Evolutionary conservation across 2,888 invertebrate species (phyloP), one percentile per base, ranked within the genome.

Genomic region (Rhyacophila evoluta): DNA sequence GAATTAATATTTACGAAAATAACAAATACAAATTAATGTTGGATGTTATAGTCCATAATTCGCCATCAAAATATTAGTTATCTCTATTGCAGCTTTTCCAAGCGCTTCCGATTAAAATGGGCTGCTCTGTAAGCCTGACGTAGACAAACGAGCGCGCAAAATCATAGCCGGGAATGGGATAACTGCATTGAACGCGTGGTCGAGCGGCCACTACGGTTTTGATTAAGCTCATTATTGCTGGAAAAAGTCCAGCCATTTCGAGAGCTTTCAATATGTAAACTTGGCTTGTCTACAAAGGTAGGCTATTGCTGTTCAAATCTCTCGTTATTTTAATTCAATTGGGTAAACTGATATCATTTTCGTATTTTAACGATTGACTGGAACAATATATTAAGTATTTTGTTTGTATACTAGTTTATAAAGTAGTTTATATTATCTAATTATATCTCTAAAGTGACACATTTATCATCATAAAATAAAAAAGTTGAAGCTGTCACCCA

Each of bases 211-310:
- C 27, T 15, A 6, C 19, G 68, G 38, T 74, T 74, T 77, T 74
- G 80, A 80, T 80, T 75, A 78, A 76, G 69, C 79, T 79, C 77
- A 77, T 77, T 79, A 79, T 55, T 25, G 19, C 76, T 73, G 71
- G 37, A 33, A 74, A 76, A 71, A 74, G 55, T 70, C 70, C 71
- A 70, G 67, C 28, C 12, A 69, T 37, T 72, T 78, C 68, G 38
- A 67, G 76, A 72, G 74, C 79, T 72, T 38, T 70, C 80, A 36
- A 73, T 71, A 68, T 74, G 80, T 75, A 75, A 69, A 67, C 72
- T 37, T 55, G 72, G 15, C 55, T 71, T 33, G 79, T 37, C 55
- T 12, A 12, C 68, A 37, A 33, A 27, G 37, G 38, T 19, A 37
- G 12, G 36, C 25, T 19, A 10, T 55, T 19, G 8, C 55, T 55